Conservation (phyloP, 2,113 vertebrate species). For the Casuarius casuarius region DNA sequence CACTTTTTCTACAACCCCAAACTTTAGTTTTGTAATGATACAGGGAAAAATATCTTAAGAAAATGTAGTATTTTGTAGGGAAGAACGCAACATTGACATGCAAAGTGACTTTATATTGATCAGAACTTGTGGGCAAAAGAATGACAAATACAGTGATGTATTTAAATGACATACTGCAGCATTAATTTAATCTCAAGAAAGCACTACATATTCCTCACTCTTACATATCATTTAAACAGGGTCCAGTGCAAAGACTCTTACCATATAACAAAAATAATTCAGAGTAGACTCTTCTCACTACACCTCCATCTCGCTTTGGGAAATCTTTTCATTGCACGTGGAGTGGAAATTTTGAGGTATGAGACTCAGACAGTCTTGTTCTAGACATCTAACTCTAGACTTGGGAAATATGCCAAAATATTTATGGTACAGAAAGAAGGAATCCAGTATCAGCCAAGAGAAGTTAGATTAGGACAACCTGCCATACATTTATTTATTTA, state of each 20-base stretch:
- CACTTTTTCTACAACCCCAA: background rate
- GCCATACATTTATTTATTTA: constrained; percentile 27
- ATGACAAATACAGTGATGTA: background rate
- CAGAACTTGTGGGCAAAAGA: background rate
- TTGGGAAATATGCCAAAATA: background rate
- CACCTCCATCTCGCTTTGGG: background rate
- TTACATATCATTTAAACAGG: background rate
- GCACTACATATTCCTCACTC: background rate
- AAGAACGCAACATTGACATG: background rate
- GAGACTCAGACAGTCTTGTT: background rate
- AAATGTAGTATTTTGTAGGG: background rate
- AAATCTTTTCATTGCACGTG: background rate
- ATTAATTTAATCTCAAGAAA: background rate
- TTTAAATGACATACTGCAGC: background rate
- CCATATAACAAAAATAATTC: background rate
- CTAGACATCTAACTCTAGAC: background rate
- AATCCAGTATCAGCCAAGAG: background rate
- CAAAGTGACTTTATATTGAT: background rate
- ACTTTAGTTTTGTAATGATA: background rate
- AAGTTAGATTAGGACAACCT: constrained; percentile 1
- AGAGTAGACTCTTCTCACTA: background rate
- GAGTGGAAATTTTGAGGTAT: background rate
- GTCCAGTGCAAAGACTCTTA: background rate
- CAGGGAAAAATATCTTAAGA: accelerated
- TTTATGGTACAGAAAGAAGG: background rate